phyloP scores from a whole-genome alignment of 2,113 vertebrate genomes.

The Brachirus orientalis region DNA sequence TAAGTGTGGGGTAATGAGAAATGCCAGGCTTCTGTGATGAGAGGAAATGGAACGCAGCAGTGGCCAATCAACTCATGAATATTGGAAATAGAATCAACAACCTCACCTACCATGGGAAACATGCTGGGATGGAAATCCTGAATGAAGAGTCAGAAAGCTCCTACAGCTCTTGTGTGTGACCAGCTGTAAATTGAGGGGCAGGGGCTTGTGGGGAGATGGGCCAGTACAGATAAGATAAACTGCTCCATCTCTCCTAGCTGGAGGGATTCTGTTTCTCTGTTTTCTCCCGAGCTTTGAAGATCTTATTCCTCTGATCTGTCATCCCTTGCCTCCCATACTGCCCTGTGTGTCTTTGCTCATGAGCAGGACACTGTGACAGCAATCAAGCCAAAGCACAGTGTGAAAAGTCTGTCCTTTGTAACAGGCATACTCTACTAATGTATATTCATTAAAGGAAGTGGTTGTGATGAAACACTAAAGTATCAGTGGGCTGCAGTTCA shows the following conservation, averaged over 20 bases:
- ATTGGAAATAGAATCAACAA: constrained; percentile 59
- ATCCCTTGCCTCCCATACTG: constrained; percentile 54
- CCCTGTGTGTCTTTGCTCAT: constrained; percentile 36
- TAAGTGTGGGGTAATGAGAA: constrained; percentile 69
- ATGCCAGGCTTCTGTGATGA: constrained; percentile 56
- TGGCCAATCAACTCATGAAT: constrained; percentile 62
- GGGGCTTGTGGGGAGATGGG: constrained; percentile 34
- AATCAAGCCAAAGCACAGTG: constrained; percentile 23
- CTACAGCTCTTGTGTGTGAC: constrained; percentile 28
- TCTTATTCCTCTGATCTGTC: constrained; percentile 66
- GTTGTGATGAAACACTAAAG: constrained; percentile 9
- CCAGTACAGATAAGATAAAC: constrained; percentile 47
- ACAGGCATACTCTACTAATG: constrained; percentile 26
- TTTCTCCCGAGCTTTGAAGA: constrained; percentile 60
- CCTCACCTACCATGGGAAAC: constrained; percentile 46
- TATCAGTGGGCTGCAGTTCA: constrained; percentile 31
- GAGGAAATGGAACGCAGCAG: constrained; percentile 69
- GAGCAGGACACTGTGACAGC: constrained; percentile 45
- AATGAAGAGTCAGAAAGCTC: constrained; percentile 36
- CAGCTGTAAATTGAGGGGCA: constrained; percentile 49
- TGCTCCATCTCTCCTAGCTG: constrained; percentile 47
- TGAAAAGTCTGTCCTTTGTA: constrained; percentile 36
- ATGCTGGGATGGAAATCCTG: constrained; percentile 36
- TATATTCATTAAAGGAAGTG: constrained; percentile 35
- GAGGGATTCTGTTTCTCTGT: constrained; percentile 49